These are phyloP conservation scores for Periphyllus acericola DNA, from an alignment of 2,888 invertebrate species.

Conservation along the genomic window DNA sequence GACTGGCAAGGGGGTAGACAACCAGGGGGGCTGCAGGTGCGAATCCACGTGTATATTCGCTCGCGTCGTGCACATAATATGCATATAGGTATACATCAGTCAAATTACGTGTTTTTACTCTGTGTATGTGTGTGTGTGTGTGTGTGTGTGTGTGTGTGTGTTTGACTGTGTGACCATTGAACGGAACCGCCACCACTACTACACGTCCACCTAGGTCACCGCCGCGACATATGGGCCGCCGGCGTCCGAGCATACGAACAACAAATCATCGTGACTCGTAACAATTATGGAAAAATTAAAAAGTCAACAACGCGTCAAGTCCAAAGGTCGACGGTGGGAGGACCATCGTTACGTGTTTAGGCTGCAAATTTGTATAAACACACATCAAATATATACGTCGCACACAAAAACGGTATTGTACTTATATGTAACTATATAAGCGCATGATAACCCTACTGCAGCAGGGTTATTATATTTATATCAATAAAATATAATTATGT, in stretches of 20 bases:
- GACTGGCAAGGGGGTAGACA: no score
- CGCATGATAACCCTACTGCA: neutral
- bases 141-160: neutral
- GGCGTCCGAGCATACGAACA: constrained; percentile 41
- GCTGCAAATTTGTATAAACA: constrained; percentile 14
- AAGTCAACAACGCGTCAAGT: constrained; percentile 55
- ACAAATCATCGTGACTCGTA: constrained; percentile 59
- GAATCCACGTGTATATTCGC: constrained; percentile 5
- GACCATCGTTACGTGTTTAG: constrained; percentile 32
- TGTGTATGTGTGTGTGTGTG: neutral
- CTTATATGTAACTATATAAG: neutral
- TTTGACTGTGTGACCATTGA: constrained; percentile 21
- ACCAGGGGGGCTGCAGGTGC: constrained; percentile 20
- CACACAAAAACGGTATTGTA: neutral
- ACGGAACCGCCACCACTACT: constrained; percentile 33
- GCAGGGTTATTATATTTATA: neutral
- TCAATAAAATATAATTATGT: neutral
- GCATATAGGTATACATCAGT: neutral
- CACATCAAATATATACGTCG: neutral
- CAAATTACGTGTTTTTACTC: constrained; percentile 7
- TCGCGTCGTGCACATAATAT: neutral
- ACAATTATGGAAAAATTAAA: constrained; percentile 58
- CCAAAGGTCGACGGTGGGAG: constrained; percentile 39
- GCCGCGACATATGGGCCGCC: constrained; percentile 38
- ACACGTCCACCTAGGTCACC: neutral